These are phyloP conservation scores for Prosapia bicincta DNA, from an alignment of 2,888 invertebrate genomes.

Conservation along the genomic window DNA sequence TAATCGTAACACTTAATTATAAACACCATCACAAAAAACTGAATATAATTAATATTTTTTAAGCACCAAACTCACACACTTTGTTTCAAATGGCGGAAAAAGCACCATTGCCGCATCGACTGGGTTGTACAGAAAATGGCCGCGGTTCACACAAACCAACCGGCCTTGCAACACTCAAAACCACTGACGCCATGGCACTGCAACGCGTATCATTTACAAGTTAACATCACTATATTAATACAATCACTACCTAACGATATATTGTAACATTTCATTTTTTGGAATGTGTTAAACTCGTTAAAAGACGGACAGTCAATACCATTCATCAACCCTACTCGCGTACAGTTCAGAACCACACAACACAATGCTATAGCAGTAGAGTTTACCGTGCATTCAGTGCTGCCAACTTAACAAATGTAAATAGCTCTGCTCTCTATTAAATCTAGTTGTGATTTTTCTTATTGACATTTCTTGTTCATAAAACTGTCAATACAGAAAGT, in stretches of 20 bases:
- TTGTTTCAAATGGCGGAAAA: constrained; percentile 67
- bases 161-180: not conserved
- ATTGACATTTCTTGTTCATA: not conserved
- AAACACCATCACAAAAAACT: constrained; percentile 24
- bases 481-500: not conserved
- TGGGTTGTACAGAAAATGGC: constrained; percentile 23
- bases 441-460: not conserved
- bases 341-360: constrained; percentile 21
- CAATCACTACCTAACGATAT: constrained; percentile 8
- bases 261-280: not conserved
- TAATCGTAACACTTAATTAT: constrained; percentile 43
- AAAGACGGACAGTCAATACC: not conserved
- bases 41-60: not conserved
- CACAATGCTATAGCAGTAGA: constrained; percentile 16
- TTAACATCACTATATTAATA: constrained; percentile 3
- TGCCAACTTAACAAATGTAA: not conserved
- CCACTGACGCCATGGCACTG: constrained; percentile 1
- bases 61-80: constrained; percentile 53
- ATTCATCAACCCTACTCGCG: not conserved
- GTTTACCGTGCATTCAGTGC: constrained; percentile 7
- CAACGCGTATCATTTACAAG: not conserved
- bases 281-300: constrained; percentile 11
- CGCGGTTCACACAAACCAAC: constrained; percentile 20
- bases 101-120: constrained; percentile 23
- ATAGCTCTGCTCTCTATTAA: not conserved